phyloP scores from a whole-genome alignment of 2,888 invertebrate species.

The Acrobasis suavella region DNA sequence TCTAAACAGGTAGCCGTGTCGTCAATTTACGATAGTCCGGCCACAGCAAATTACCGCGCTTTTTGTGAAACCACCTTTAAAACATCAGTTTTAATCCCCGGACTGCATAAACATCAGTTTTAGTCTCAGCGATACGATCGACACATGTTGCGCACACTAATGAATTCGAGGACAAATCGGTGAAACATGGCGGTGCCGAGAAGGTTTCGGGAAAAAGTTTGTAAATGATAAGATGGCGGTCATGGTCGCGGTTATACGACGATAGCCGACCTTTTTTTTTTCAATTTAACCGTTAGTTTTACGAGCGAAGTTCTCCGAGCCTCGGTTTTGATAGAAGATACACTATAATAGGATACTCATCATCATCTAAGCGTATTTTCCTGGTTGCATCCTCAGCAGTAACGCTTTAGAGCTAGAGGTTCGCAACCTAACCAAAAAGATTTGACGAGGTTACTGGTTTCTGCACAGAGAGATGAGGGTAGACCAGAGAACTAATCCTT shows the following conservation, averaged over 20 bases:
- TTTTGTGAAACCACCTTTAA: slow-evolving; percentile 48
- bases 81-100: slow-evolving; percentile 66
- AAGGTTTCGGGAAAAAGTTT: not conserved
- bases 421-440: too few species aligned
- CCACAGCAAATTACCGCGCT: slow-evolving; percentile 50
- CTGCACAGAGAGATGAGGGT: too few species aligned
- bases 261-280: too few species aligned
- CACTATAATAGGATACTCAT: too few species aligned
- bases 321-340: too few species aligned
- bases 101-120: slow-evolving; percentile 61
- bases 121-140: slow-evolving; percentile 68
- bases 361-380: too few species aligned
- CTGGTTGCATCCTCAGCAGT: too few species aligned
- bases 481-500: too few species aligned
- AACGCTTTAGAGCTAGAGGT: too few species aligned
- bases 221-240: not conserved
- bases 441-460: too few species aligned
- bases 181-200: slow-evolving; percentile 37
- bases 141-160: slow-evolving; percentile 74
- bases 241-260: not conserved
- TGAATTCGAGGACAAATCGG: slow-evolving; percentile 56
- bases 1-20: slow-evolving; percentile 8
- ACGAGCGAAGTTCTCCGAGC: too few species aligned
- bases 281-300: too few species aligned
- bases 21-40: slow-evolving; percentile 42